phyloP scores from a whole-genome alignment of 2,888 invertebrate species.

The Linyphia triangularis region DNA sequence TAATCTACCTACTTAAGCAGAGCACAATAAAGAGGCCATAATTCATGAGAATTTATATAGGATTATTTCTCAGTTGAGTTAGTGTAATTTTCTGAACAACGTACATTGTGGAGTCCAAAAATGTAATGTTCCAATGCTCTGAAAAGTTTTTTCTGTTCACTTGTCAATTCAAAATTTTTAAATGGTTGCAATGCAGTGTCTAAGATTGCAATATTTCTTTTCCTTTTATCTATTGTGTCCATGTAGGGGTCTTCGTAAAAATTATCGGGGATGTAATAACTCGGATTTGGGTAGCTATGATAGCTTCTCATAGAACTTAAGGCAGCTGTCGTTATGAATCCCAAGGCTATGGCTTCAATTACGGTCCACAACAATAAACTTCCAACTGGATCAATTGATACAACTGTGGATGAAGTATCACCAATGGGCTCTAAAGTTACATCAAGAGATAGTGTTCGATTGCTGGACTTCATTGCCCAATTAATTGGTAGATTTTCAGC shows the following conservation, averaged over 20 bases:
- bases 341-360: constrained; percentile 38
- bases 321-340: constrained; percentile 34
- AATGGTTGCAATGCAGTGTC: background rate
- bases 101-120: background rate
- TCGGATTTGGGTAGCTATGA: background rate
- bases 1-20: too few relatives aligned
- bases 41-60: too few relatives aligned
- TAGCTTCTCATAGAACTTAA: background rate
- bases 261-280: background rate
- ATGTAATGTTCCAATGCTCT: background rate
- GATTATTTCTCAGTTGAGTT: background rate
- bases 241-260: background rate
- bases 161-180: background rate
- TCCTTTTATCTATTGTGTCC: background rate
- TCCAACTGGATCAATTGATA: constrained; percentile 38
- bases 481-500: background rate
- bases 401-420: constrained; percentile 37
- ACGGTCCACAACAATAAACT: constrained; percentile 24
- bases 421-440: background rate
- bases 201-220: background rate
- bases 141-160: background rate
- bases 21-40: too few relatives aligned
- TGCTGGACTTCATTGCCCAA: background rate
- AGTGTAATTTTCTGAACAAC: background rate
- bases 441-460: constrained; percentile 14